These are phyloP conservation scores for Albula goreensis DNA, from an alignment of 2,113 vertebrate genomes.

Conservation along the genomic window DNA sequence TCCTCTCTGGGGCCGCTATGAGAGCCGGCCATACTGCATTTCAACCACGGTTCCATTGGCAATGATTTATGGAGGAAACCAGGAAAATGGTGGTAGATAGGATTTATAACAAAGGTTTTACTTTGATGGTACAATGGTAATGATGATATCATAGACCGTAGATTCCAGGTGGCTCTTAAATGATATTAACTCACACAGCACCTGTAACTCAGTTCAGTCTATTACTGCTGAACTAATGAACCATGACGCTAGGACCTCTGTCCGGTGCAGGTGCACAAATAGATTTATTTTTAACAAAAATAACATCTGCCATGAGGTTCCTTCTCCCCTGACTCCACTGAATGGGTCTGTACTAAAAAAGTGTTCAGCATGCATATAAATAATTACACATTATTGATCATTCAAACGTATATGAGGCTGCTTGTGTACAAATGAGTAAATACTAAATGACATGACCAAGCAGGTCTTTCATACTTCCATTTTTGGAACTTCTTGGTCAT, in stretches of 20 bases:
- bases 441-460: neutral
- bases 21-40: constrained; percentile 33
- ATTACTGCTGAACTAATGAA: constrained; percentile 11
- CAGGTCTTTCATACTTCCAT: neutral
- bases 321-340: neutral
- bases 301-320: neutral
- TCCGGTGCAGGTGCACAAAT: neutral
- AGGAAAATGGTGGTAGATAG: neutral
- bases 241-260: constrained; percentile 12
- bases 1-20: constrained; percentile 44
- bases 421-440: neutral
- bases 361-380: neutral
- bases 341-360: neutral
- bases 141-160: neutral
- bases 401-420: neutral
- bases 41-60: constrained; percentile 3
- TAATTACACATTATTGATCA: neutral
- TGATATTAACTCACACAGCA: neutral
- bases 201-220: neutral
- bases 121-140: neutral
- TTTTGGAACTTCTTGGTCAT: neutral
- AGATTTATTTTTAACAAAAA: constrained; percentile 18
- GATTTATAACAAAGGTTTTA: constrained; percentile 8
- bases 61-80: constrained; percentile 37
- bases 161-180: neutral